Percentiles rank a stretch among this genome's conserved stretches.
phyloP scores from a whole-genome alignment of 2,888 invertebrate species.

The Clistopyga incitator region DNA sequence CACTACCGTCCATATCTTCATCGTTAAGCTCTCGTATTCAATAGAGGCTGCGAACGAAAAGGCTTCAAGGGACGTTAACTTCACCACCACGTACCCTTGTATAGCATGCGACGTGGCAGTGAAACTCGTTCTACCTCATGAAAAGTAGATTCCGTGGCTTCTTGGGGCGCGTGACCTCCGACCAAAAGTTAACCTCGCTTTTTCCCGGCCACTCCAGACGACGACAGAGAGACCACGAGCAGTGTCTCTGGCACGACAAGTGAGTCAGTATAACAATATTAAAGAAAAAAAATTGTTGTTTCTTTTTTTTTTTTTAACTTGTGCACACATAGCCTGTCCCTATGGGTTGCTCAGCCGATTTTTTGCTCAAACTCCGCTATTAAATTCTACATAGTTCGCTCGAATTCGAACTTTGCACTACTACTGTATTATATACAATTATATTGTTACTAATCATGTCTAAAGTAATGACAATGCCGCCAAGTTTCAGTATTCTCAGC shows the following conservation, averaged over 20 bases:
- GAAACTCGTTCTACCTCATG: slow-evolving; percentile 46
- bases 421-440: neutral
- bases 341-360: neutral
- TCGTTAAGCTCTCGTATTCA: slow-evolving; percentile 52
- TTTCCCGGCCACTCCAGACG: neutral
- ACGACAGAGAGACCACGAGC: neutral
- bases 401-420: slow-evolving; percentile 2
- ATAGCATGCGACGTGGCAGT: slow-evolving; percentile 9
- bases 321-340: slow-evolving; percentile 8
- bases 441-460: neutral
- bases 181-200: slow-evolving; percentile 26
- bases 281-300: neutral
- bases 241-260: slow-evolving; percentile 3
- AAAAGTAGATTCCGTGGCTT: slow-evolving; percentile 36
- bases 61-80: slow-evolving; percentile 21
- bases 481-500: slow-evolving; percentile 36
- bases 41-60: slow-evolving; percentile 38
- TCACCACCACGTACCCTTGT: slow-evolving; percentile 10
- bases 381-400: neutral
- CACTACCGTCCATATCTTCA: slow-evolving; percentile 59
- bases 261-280: slow-evolving; percentile 20
- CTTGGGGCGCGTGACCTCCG: slow-evolving; percentile 21
- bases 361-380: slow-evolving; percentile 26
- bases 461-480: slow-evolving; percentile 20
- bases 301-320: neutral